Percentiles rank a stretch among this genome's conserved stretches.
Conservation (phyloP, 2,888 invertebrate species). For the Drosophila kambysellisi region DNA sequence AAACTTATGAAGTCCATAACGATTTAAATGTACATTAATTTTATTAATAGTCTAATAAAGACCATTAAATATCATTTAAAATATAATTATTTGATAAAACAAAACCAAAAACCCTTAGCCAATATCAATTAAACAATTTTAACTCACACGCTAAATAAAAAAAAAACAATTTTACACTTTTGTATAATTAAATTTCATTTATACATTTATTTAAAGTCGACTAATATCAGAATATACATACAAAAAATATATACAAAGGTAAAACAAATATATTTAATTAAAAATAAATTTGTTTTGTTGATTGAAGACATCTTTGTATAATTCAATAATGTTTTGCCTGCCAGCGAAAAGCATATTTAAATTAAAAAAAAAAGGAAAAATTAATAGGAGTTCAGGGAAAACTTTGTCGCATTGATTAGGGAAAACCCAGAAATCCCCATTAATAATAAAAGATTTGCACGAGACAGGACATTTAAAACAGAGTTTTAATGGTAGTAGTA, state of each 20-base stretch:
- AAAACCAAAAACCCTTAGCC: background rate
- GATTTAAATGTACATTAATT: background rate
- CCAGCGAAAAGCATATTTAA: background rate
- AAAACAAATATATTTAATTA: background rate
- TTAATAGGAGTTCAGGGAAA: no score
- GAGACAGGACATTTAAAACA: background rate
- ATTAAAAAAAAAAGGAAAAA: background rate
- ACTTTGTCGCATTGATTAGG: no score
- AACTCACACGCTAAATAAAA: background rate
- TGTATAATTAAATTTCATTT: background rate
- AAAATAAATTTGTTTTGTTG: background rate
- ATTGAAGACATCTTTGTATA: background rate
- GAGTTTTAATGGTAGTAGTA: background rate
- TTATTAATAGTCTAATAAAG: background rate
- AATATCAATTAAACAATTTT: background rate
- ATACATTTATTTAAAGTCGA: background rate
- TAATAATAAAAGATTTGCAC: background rate
- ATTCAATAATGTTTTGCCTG: background rate
- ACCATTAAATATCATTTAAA: background rate
- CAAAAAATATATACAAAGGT: background rate
- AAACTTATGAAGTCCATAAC: constrained; percentile 17
- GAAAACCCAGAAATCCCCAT: no score
- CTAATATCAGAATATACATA: background rate
- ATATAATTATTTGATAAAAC: background rate
- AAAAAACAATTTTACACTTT: background rate